Percentiles rank a stretch among this genome's conserved stretches.
Evolutionary conservation across 1,140 invertebrate genomes (phyloP).

Genomic region (Wasmannia auropunctata): DNA sequence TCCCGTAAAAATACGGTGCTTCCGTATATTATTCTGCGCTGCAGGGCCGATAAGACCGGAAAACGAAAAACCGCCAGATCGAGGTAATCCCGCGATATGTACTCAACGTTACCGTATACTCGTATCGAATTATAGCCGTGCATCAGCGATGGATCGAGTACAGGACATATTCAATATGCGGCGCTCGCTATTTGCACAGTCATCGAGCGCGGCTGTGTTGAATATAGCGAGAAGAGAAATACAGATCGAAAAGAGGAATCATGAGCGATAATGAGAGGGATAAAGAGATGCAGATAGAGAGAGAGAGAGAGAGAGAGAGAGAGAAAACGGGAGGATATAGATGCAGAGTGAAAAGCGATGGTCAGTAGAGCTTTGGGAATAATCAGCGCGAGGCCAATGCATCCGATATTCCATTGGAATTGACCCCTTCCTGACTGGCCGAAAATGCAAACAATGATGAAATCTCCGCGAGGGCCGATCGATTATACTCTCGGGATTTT

Average conservation of each 20-base stretch:
- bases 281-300: not conserved
- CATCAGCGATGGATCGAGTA: constrained; percentile 53
- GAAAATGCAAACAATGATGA: constrained; percentile 79
- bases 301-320: not conserved
- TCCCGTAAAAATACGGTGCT: not conserved
- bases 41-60: not conserved
- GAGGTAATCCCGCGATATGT: constrained; percentile 26
- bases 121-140: constrained; percentile 65
- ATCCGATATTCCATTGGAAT: constrained; percentile 70
- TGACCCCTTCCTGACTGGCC: constrained; percentile 70
- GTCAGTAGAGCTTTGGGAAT: constrained; percentile 72
- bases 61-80: not conserved
- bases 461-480: constrained; percentile 75
- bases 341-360: constrained; percentile 31
- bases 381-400: constrained; percentile 74
- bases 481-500: constrained; percentile 73
- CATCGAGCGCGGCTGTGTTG: constrained; percentile 7
- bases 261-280: not conserved
- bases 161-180: constrained; percentile 54
- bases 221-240: not conserved
- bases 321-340: not conserved
- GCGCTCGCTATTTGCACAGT: constrained; percentile 55
- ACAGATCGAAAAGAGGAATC: not conserved
- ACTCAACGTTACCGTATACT: constrained; percentile 36
- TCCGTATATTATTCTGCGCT: not conserved